Conservation (phyloP, 2,888 invertebrate genomes). For the Rhamnusium bicolor region DNA sequence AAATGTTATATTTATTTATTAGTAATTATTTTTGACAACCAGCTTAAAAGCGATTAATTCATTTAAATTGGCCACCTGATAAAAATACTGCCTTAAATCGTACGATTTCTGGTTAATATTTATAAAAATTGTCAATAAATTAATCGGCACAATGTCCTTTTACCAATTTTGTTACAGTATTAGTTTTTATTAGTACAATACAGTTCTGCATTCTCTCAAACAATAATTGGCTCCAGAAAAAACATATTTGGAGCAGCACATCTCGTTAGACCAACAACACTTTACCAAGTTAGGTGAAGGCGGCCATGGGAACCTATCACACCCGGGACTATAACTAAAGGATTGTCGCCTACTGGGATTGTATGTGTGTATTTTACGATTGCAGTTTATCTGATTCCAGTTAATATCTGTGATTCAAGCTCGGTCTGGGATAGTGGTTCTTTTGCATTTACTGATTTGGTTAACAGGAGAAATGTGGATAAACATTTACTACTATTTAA, state of each 20-base stretch:
- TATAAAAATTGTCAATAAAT: no score
- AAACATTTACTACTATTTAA: no score
- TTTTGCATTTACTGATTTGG: constrained; percentile 21
- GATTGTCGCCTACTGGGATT: constrained; percentile 52
- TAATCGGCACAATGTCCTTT: no score
- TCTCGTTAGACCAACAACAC: constrained; percentile 46
- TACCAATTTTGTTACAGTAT: background rate
- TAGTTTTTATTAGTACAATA: background rate
- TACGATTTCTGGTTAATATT: no score
- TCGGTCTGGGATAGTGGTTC: constrained; percentile 41
- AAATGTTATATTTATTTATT: no score
- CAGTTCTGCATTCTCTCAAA: background rate
- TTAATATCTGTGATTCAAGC: constrained; percentile 48
- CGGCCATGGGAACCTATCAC: constrained; percentile 54
- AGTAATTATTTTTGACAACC: no score
- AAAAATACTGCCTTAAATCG: no score
- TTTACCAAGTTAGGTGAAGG: constrained; percentile 48
- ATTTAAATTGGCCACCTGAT: no score
- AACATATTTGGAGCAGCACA: constrained; percentile 54
- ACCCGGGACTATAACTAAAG: constrained; percentile 52
- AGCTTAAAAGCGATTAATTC: no score
- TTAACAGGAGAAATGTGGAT: no score
- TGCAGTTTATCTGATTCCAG: constrained; percentile 53
- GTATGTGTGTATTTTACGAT: constrained; percentile 50
- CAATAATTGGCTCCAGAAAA: background rate